Evolutionary conservation across 2,797 vertebrate species (phyloP).

Genomic region (Coccyzus lansbergi): DNA sequence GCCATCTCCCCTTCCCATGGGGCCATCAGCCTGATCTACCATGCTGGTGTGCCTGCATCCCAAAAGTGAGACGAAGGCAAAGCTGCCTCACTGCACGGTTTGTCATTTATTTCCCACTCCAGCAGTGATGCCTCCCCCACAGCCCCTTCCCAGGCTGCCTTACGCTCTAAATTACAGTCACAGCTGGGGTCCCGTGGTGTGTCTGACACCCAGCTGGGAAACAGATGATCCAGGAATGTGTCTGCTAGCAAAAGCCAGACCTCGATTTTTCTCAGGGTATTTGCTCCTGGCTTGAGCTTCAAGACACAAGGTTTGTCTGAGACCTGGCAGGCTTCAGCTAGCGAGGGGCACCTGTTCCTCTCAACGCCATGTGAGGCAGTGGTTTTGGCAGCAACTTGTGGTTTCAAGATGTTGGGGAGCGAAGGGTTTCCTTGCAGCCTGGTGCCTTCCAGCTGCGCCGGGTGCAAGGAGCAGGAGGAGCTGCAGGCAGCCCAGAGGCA

Average conservation of each 20-base stretch:
- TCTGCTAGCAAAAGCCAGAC: not conserved
- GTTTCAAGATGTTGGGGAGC: not conserved
- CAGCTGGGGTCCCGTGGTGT: not conserved
- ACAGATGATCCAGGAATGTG: not conserved
- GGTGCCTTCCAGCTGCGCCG: slow-evolving; percentile 55
- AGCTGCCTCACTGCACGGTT: rapidly evolving
- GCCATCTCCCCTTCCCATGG: not conserved
- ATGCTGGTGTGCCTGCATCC: not conserved
- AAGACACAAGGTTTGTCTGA: not conserved
- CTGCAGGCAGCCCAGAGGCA: not conserved
- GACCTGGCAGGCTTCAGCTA: not conserved
- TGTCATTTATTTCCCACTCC: not conserved
- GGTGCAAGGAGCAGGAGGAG: slow-evolving; percentile 23
- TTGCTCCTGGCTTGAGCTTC: not conserved
- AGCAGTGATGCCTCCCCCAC: not conserved
- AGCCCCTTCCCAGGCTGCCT: not conserved
- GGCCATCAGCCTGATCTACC: not conserved
- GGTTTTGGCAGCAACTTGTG: not conserved
- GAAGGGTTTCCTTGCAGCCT: slow-evolving; percentile 10
- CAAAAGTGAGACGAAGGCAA: not conserved
- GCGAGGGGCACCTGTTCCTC: not conserved
- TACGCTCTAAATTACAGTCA: rapidly evolving
- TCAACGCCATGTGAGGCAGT: not conserved
- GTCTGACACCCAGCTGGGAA: not conserved
- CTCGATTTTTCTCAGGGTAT: slow-evolving; percentile 61